Evolutionary conservation across 2,113 vertebrate species (phyloP), one percentile per base, ranked within the genome.

Genomic region (Plecturocebus donacophilus): DNA sequence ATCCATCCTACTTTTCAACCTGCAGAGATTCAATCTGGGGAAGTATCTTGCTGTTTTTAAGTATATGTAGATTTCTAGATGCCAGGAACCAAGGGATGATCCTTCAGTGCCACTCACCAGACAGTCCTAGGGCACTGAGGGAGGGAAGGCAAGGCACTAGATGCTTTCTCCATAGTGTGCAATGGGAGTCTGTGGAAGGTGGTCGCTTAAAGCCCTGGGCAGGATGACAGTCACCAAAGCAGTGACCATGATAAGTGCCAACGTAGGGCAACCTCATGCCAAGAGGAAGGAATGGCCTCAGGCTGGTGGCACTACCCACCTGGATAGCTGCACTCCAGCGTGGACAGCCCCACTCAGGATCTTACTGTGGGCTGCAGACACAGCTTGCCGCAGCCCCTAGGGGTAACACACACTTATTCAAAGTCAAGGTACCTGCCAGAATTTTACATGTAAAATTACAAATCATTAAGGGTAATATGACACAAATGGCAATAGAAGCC

Each of bases 371-470:
- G 71, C 68, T 42, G 13, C 5, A 97, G 94, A 42, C 94, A 97
- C 61, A 95, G 91, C 86, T 73, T 40, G 66, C 21, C 0, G 0
- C 90, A 66, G 77, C 71, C 92, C 77, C 84, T 94, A 61, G 87
- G 77, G 90, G 71, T 52, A 64, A 94, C 96, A 98, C 95, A 81
- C 95, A 79, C 95, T 97, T 96, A 96, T 96, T 97, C 96, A 96
- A 95, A 98, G 96, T 91, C 97, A 21, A 96, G 93, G 97, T 11
- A 84, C 94, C 98, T 98, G 98, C 98, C 98, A 97, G 97, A 90
- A 97, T 94, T 71, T 38, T 97, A 96, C 97, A 91, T 94, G 92
- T 96, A 94, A 98, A 98, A 98, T 97, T 97, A 97, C 97, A 96
- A 97, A 97, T 97, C 97, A 49, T 98, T 97, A 87, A 95, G 94